Percentiles rank a stretch among this genome's conserved stretches.
These are phyloP conservation scores for Bryconaethiops microstoma DNA, from an alignment of 2,797 vertebrate genomes.

Conservation along the genomic window DNA sequence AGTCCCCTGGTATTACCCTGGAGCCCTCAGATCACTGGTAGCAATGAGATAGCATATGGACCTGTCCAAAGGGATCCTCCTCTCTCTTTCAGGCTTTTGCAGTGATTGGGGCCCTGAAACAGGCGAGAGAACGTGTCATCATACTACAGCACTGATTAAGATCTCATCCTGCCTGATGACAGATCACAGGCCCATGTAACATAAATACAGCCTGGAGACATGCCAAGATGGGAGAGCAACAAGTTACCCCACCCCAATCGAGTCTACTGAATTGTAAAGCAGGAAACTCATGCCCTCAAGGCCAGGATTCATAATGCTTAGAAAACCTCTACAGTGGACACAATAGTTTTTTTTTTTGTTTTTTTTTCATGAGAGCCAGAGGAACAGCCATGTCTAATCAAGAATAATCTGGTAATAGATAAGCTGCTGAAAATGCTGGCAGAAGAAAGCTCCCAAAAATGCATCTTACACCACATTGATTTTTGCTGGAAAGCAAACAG, in stretches of 20 bases:
- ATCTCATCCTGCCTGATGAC: conserved; percentile 62
- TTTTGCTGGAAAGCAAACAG: background rate
- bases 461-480: background rate
- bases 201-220: conserved; percentile 60
- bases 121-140: conserved; percentile 60
- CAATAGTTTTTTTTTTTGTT: background rate
- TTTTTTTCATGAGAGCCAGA: background rate
- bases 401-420: conserved; percentile 10
- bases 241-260: conserved; percentile 34
- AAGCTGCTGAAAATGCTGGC: background rate
- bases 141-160: conserved; percentile 59
- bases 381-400: background rate
- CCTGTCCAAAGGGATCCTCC: conserved; percentile 37
- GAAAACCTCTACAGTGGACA: conserved; percentile 16
- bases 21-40: conserved; percentile 37
- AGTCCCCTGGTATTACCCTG: conserved; percentile 26
- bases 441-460: background rate
- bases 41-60: conserved; percentile 25
- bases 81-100: conserved; percentile 49
- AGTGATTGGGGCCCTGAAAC: conserved; percentile 42
- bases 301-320: conserved; percentile 17
- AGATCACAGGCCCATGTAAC: conserved; percentile 56
- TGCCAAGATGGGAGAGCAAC: conserved; percentile 50
- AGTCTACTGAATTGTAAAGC: conserved; percentile 16
- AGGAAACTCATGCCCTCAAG: conserved; percentile 21